Conservation (phyloP, 2,888 invertebrate genomes). For the Agapetus fuscipes region DNA sequence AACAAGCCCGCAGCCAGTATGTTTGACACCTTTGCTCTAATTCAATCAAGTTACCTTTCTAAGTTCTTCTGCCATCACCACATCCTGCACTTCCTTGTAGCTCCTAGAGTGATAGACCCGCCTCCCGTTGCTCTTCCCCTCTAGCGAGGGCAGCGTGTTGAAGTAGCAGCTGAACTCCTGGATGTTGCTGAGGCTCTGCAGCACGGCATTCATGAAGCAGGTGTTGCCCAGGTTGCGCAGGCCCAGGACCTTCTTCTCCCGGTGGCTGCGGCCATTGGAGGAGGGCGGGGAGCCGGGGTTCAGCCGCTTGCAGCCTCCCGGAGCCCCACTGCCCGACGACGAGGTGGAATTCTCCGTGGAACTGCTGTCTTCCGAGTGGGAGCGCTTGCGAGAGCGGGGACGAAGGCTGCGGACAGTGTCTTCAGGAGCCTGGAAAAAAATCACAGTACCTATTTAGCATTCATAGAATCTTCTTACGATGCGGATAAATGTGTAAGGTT, state of each 20-base stretch:
- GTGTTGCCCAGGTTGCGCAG: conserved; percentile 75
- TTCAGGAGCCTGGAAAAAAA: conserved; percentile 27
- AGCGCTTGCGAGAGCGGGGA: conserved; percentile 50
- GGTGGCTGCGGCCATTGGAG: conserved; percentile 40
- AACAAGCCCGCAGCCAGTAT: too few relatives aligned
- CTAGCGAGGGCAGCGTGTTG: conserved; percentile 65
- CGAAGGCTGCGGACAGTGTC: conserved; percentile 47
- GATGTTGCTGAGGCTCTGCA: conserved; percentile 76
- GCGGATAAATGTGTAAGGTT: too few relatives aligned
- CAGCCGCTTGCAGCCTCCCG: conserved; percentile 16
- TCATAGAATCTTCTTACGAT: too few relatives aligned
- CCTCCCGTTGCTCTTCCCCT: conserved; percentile 48
- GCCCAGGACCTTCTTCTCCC: conserved; percentile 58
- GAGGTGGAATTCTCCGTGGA: conserved; percentile 37
- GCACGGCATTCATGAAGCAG: conserved; percentile 79
- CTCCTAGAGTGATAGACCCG: conserved; percentile 53
- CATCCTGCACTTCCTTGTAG: conserved; percentile 54
- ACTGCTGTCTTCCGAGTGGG: conserved; percentile 46
- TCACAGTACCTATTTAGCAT: too few relatives aligned
- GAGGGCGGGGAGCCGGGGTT: conserved; percentile 23
- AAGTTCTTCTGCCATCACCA: conserved; percentile 69
- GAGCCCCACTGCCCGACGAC: conserved; percentile 23
- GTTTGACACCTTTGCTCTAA: too few relatives aligned
- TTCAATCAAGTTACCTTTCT: too few relatives aligned
- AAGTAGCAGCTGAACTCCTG: conserved; percentile 76